A percentile compares a stretch with the other conserved stretches of the same genome.
phyloP scores from a whole-genome alignment of 2,113 vertebrate genomes.

The Sminthopsis crassicaudata region DNA sequence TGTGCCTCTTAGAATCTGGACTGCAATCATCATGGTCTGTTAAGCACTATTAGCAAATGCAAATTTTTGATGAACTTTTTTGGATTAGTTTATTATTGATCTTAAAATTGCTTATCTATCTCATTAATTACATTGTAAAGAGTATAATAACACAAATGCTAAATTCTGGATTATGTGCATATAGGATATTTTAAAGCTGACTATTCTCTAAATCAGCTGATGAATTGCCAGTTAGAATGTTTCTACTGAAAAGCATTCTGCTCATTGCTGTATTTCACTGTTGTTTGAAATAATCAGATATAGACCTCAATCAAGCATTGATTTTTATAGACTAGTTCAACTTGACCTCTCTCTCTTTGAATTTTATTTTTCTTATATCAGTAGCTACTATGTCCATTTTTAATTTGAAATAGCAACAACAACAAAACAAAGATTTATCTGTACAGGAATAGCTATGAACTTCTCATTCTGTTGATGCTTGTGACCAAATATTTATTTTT shows the following conservation, averaged over 20 bases:
- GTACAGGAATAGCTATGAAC: neutral
- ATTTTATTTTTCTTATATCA: neutral
- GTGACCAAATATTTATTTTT: neutral
- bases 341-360: neutral
- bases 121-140: conserved; percentile 59
- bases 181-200: neutral
- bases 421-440: neutral
- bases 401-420: neutral
- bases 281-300: neutral
- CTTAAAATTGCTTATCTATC: conserved; percentile 64
- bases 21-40: conserved; percentile 73
- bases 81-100: conserved; percentile 59
- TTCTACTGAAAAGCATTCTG: conserved; percentile 6
- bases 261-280: neutral
- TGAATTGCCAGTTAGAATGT: neutral
- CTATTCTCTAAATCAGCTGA: neutral
- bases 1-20: conserved; percentile 80
- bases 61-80: conserved; percentile 74
- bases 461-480: neutral
- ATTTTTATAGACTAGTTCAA: neutral
- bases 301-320: neutral
- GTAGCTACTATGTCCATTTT: neutral
- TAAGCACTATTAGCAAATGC: conserved; percentile 79
- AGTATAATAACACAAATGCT: conserved; percentile 33
- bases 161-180: neutral